phyloP scores from a whole-genome alignment of 2,797 vertebrate genomes.

The Phoxinus dragarum region DNA sequence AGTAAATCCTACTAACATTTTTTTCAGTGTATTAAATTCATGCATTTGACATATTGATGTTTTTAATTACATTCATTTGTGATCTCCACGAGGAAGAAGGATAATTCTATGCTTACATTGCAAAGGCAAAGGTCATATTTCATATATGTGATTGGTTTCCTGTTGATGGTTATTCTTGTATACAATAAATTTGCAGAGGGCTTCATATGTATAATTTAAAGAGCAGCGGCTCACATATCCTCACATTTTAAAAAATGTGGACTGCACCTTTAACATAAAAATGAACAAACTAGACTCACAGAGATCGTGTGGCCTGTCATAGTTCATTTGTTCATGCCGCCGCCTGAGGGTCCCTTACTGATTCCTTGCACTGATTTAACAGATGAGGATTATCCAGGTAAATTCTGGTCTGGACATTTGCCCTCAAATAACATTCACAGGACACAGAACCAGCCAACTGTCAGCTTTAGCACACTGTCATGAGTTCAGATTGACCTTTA shows the following conservation, averaged over 20 bases:
- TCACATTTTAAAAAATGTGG: background rate
- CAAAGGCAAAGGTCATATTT: background rate
- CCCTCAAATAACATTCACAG: background rate
- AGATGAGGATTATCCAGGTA: conserved; percentile 1
- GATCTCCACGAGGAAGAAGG: background rate
- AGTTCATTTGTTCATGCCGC: background rate
- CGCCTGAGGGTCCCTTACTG: background rate
- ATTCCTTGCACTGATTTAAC: background rate
- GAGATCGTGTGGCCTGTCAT: background rate
- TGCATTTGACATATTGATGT: background rate
- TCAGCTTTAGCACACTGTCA: background rate
- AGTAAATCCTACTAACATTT: background rate
- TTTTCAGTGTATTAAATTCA: background rate
- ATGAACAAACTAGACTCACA: background rate
- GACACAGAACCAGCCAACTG: background rate
- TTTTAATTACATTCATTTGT: background rate
- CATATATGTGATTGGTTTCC: no score
- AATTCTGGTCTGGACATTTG: background rate
- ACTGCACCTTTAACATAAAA: background rate
- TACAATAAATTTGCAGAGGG: background rate
- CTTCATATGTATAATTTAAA: background rate
- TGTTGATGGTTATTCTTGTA: no score
- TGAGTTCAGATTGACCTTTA: conserved; percentile 19
- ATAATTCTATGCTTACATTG: background rate
- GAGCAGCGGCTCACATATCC: background rate